A percentile compares a stretch with the other conserved stretches of the same genome.
Conservation (phyloP, 2,888 invertebrate genomes). For the Idaea biselata region DNA sequence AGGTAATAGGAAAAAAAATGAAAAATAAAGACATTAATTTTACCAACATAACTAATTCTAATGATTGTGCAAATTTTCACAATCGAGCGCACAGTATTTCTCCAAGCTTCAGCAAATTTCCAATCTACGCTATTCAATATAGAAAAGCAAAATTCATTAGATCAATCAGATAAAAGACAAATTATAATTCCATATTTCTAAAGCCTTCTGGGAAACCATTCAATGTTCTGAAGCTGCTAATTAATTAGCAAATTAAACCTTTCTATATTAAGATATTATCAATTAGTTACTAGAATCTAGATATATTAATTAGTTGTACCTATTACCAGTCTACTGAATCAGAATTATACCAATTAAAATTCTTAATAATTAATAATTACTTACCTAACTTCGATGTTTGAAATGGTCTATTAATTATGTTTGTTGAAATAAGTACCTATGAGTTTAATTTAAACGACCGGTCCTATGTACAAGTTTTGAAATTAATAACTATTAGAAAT, state of each 20-base stretch:
- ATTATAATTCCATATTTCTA: neutral
- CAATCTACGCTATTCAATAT: neutral
- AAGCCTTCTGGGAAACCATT: neutral
- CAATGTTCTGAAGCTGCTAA: neutral
- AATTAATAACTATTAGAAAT: slow-evolving; percentile 18
- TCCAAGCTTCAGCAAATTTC: too few species aligned
- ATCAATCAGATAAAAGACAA: neutral
- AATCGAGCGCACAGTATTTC: too few species aligned
- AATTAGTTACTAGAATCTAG: too few species aligned
- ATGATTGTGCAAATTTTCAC: too few species aligned
- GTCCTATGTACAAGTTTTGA: slow-evolving; percentile 22
- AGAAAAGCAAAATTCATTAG: neutral
- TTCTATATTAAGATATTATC: neutral
- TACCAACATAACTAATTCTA: too few species aligned
- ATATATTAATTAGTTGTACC: too few species aligned
- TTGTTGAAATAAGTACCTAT: neutral
- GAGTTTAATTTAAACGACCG: slow-evolving; percentile 17
- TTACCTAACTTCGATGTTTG: neutral
- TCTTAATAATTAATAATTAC: neutral
- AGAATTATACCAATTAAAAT: neutral
- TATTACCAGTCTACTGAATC: too few species aligned
- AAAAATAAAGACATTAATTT: too few species aligned
- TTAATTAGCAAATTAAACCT: neutral
- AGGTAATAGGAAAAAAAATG: slow-evolving; percentile 14
- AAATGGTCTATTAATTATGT: slow-evolving; percentile 22